Conservation (phyloP, 2,888 invertebrate genomes). For the Drosophila ezoana region DNA sequence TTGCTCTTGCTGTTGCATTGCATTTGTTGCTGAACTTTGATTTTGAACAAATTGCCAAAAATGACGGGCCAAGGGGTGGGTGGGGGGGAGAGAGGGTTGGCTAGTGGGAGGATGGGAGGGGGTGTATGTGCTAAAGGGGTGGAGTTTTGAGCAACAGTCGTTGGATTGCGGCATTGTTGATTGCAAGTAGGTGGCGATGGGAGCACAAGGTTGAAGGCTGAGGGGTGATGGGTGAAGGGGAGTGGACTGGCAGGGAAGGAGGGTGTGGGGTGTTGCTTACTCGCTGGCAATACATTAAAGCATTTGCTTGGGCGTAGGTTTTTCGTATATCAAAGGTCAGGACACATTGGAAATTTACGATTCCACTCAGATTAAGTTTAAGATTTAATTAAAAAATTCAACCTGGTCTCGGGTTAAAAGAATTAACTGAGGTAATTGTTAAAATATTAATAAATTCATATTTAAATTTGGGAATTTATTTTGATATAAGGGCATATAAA, state of each 20-base stretch:
- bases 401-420: background rate
- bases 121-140: slow-evolving; percentile 14
- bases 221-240: background rate
- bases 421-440: too few species aligned
- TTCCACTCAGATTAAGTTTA: slow-evolving; percentile 20
- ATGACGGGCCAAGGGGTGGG: slow-evolving; percentile 35
- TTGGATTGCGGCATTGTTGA: slow-evolving; percentile 64
- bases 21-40: slow-evolving; percentile 77
- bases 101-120: background rate
- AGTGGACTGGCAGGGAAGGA: background rate
- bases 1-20: slow-evolving; percentile 79
- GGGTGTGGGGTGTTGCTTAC: slow-evolving; percentile 1
- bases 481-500: too few species aligned
- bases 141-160: slow-evolving; percentile 65
- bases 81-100: background rate
- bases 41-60: slow-evolving; percentile 77
- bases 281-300: slow-evolving; percentile 55
- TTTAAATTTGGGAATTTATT: too few species aligned
- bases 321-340: slow-evolving; percentile 72
- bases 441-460: too few species aligned
- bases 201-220: background rate
- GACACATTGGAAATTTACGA: slow-evolving; percentile 60
- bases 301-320: slow-evolving; percentile 36
- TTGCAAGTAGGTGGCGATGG: slow-evolving; percentile 45
- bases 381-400: slow-evolving; percentile 33